These are phyloP conservation scores for Gobio occitaniae DNA, from an alignment of 2,797 vertebrate genomes.

Conservation along the genomic window DNA sequence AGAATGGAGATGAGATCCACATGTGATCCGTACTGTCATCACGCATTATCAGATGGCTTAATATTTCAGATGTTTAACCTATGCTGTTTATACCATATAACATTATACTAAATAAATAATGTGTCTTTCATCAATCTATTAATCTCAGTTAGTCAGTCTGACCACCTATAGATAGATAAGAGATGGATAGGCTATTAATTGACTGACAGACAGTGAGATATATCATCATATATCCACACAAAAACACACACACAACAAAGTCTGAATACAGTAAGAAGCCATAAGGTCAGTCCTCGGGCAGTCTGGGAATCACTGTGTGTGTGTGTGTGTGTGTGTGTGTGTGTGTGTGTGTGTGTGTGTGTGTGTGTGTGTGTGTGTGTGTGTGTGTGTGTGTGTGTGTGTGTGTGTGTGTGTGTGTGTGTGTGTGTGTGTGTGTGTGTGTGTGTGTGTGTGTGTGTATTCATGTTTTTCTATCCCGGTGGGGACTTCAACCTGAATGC, in stretches of 20 bases:
- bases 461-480: too few species aligned
- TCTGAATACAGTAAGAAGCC: not conserved
- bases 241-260: not conserved
- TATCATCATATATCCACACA: not conserved
- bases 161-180: too few species aligned
- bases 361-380: not conserved
- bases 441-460: not conserved
- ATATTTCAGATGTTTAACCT: too few species aligned
- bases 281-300: not conserved
- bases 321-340: not conserved
- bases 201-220: too few species aligned
- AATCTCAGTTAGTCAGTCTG: not conserved
- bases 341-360: not conserved
- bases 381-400: not conserved
- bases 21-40: slow-evolving; percentile 8
- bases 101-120: not conserved
- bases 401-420: not conserved
- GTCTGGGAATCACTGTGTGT: not conserved
- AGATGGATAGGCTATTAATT: not conserved
- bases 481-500: too few species aligned
- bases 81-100: not conserved
- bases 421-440: not conserved
- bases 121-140: not conserved
- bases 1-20: not conserved
- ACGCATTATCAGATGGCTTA: not conserved